Conservation (phyloP, 2,888 invertebrate genomes). For the Euzetes globulus region DNA sequence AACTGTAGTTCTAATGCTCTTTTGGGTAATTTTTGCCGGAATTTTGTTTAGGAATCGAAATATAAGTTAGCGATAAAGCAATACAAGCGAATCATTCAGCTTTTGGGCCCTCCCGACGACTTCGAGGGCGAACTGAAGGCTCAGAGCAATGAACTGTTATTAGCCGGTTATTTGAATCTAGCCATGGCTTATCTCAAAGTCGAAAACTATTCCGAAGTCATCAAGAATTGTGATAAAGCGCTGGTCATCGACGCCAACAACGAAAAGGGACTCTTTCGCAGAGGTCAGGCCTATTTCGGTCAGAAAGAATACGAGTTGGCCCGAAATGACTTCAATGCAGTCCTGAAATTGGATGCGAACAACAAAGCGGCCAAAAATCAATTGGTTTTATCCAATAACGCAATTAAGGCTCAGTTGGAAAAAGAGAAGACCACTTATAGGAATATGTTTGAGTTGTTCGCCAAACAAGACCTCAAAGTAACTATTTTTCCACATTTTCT, state of each 20-base stretch:
- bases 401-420: slow-evolving; percentile 65
- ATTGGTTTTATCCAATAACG: slow-evolving; percentile 60
- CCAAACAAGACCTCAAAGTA: slow-evolving; percentile 43
- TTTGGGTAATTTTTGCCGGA: no score
- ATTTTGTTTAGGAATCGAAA: slow-evolving; percentile 50
- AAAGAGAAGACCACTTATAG: slow-evolving; percentile 80
- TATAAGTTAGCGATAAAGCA: slow-evolving; percentile 70
- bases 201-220: slow-evolving; percentile 63
- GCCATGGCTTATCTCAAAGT: slow-evolving; percentile 71
- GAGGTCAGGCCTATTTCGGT: slow-evolving; percentile 66
- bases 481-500: not conserved
- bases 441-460: slow-evolving; percentile 90
- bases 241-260: slow-evolving; percentile 65
- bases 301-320: slow-evolving; percentile 71
- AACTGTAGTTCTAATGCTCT: no score
- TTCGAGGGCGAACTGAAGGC: slow-evolving; percentile 37
- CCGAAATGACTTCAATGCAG: slow-evolving; percentile 64
- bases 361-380: slow-evolving; percentile 82
- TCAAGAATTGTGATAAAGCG: slow-evolving; percentile 66
- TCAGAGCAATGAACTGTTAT: slow-evolving; percentile 50
- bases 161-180: slow-evolving; percentile 70
- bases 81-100: slow-evolving; percentile 68
- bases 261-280: slow-evolving; percentile 80
- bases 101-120: slow-evolving; percentile 51
- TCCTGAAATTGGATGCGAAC: slow-evolving; percentile 67